A percentile compares a stretch with the other conserved stretches of the same genome.
phyloP scores from a whole-genome alignment of 2,113 vertebrate species.

The Dromiciops gliroides region DNA sequence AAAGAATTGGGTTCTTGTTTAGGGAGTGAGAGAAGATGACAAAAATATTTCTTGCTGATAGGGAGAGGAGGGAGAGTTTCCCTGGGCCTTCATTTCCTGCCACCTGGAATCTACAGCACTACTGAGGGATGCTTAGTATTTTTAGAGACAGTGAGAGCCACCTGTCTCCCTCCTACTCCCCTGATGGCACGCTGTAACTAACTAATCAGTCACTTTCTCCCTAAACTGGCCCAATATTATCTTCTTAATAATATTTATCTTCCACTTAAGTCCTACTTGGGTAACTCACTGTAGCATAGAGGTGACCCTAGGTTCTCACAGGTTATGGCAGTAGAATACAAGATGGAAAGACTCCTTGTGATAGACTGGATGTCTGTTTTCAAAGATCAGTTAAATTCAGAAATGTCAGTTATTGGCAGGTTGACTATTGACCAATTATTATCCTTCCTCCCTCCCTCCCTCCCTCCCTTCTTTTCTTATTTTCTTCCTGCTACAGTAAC shows the following conservation, averaged over 20 bases:
- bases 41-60: not conserved
- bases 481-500: no score
- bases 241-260: not conserved
- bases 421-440: not conserved
- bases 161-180: constrained; percentile 19
- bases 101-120: not conserved
- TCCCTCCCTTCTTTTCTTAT: not conserved
- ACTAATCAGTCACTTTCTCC: constrained; percentile 12
- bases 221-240: not conserved
- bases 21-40: not conserved
- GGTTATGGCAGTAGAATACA: not conserved
- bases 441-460: fast-evolving
- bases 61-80: not conserved
- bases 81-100: not conserved
- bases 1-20: not conserved
- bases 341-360: not conserved
- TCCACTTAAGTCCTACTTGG: not conserved
- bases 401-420: not conserved
- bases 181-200: constrained; percentile 38
- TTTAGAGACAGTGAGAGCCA: not conserved
- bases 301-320: not conserved
- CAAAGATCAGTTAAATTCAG: not conserved
- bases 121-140: not conserved
- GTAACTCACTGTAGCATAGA: not conserved
- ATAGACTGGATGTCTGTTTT: not conserved